Evolutionary conservation across 2,888 invertebrate genomes (phyloP), one percentile per base, ranked within the genome.

Genomic region (Plagodis dolabraria): DNA sequence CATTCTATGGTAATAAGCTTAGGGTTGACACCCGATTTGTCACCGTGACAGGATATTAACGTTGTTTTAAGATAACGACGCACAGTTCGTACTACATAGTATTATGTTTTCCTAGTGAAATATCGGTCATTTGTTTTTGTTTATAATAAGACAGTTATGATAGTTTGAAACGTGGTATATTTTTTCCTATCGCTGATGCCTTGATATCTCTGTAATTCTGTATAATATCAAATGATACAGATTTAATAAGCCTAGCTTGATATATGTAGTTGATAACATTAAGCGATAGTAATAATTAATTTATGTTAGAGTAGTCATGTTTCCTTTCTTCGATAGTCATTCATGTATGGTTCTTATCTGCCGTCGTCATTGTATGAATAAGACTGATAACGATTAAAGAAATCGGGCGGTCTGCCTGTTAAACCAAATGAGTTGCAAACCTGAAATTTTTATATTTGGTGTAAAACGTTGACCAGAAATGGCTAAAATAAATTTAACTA

Each of bases 1-100:
- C 72, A 72, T 22, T 74, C 65, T 76, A 77, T 74, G 76, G 68
- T 71, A 74, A 78, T 76, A 73, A 69, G 51, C 46, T 43, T 49
- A 80, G 78, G 76, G 79, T 43, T 79, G 76, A 50, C 71, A 64
- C 60, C 33, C 60, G 55, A 63, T 67, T 66, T 64, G 58, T 65
- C 65, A 64, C 65, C 47, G 35, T 58, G 62, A 63, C 58, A 35
- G 53, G 45, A 51, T 57, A 57, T 60, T 59, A 53, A 47, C 47
- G 9, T 44, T 53, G 35, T 49, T 42, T 47, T 49, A 45, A 43
- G 49, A 60, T 60, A 53, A 59, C 59, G 50, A 40, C 51, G 34
- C 46, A 53, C 22, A 22, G 22, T 22, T 22, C 22, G 22, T 22
- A 51, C 56, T 54, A 55, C 34, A 55, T 38, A 8, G 36, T 38